Evolutionary conservation across 2,888 invertebrate genomes (phyloP).

Genomic region (Meiosimyza platycephala): DNA sequence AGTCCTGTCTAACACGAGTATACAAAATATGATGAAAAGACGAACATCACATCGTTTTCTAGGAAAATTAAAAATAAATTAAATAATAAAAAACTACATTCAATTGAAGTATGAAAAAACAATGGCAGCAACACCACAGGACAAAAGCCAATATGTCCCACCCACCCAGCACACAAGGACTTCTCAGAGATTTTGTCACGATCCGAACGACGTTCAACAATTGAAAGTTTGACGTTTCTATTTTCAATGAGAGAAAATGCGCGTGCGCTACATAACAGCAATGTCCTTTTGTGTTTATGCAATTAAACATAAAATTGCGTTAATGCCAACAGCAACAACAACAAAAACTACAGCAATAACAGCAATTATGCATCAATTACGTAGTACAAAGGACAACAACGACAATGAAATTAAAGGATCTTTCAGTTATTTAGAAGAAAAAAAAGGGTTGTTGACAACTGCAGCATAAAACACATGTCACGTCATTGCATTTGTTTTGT

Average conservation of each 20-base stretch:
- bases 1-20: too few relatives aligned
- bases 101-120: too few relatives aligned
- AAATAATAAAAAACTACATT: background rate
- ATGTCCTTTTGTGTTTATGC: conserved; percentile 43
- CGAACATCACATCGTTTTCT: background rate
- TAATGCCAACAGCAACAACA: conserved; percentile 39
- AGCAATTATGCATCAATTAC: conserved; percentile 2
- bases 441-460: conserved; percentile 4
- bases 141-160: background rate
- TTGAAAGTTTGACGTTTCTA: background rate
- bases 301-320: conserved; percentile 50
- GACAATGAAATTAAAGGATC: background rate
- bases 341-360: background rate
- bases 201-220: conserved; percentile 3
- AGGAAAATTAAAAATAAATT: background rate
- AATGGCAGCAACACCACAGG: background rate
- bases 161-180: too few relatives aligned
- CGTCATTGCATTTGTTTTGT: conserved; percentile 44
- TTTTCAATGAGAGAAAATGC: background rate
- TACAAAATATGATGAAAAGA: too few relatives aligned
- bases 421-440: background rate
- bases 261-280: conserved; percentile 12
- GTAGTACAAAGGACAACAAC: conserved; percentile 13
- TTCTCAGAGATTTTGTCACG: too few relatives aligned
- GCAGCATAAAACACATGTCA: conserved; percentile 14